Conservation (phyloP, 2,113 vertebrate species). For the Gopherus flavomarginatus region DNA sequence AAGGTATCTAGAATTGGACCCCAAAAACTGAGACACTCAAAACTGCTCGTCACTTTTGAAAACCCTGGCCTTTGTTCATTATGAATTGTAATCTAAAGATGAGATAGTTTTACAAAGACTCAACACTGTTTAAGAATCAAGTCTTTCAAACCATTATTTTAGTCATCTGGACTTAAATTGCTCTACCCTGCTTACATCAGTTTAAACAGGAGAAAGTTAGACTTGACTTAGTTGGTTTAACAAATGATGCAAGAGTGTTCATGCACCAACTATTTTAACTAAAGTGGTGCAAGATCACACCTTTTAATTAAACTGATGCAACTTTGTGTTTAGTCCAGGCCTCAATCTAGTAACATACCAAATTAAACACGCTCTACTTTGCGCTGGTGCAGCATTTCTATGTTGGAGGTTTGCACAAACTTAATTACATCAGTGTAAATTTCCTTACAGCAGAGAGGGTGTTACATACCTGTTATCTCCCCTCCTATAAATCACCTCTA, state of each 20-base stretch:
- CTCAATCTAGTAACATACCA: neutral
- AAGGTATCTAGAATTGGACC: neutral
- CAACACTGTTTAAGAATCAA: neutral
- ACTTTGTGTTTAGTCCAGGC: neutral
- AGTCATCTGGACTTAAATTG: neutral
- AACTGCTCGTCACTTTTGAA: neutral
- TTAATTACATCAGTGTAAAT: neutral
- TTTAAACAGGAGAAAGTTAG: neutral
- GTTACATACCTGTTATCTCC: neutral
- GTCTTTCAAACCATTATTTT: neutral
- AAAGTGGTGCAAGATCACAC: neutral
- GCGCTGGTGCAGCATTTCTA: neutral
- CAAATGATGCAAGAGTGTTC: neutral
- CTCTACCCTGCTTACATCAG: neutral
- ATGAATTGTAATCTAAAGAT: neutral
- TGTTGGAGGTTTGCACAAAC: neutral
- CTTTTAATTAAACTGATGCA: slow-evolving; percentile 30
- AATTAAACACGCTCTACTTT: neutral
- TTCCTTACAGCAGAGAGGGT: neutral
- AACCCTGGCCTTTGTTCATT: too few species aligned
- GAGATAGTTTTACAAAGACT: neutral
- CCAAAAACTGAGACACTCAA: neutral
- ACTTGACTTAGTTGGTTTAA: neutral
- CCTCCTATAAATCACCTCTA: too few species aligned
- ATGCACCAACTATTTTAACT: neutral